Conservation (phyloP, 2,797 vertebrate species). For the Echiichthys vipera region DNA sequence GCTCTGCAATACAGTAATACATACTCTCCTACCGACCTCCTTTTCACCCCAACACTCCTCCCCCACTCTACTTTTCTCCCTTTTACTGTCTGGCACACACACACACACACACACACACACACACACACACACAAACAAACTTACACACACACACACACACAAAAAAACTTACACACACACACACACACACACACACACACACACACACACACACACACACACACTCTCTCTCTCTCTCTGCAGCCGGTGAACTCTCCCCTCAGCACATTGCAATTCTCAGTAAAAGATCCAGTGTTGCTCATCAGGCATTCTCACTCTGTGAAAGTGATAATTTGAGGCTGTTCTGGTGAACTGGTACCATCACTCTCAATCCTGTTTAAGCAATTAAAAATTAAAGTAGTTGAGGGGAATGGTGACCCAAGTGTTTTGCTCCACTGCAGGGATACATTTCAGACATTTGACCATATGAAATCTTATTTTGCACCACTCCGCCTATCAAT, state of each 20-base stretch:
- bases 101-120: too few species aligned
- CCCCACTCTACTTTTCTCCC: not conserved
- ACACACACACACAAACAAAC: not conserved
- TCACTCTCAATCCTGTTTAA: slow-evolving; percentile 24
- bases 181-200: not conserved
- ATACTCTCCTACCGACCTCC: slow-evolving; percentile 25
- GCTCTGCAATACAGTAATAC: slow-evolving; percentile 23
- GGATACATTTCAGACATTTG: slow-evolving; percentile 53
- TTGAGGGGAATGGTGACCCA: not conserved
- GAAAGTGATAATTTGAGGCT: slow-evolving; percentile 42
- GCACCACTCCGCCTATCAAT: slow-evolving; percentile 49
- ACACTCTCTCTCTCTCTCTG: not conserved
- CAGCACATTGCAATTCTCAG: not conserved
- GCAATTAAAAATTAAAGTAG: slow-evolving; percentile 51
- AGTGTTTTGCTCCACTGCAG: slow-evolving; percentile 24
- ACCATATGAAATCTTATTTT: slow-evolving; percentile 42
- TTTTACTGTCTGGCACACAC: too few species aligned
- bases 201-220: not conserved
- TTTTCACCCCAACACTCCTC: slow-evolving; percentile 26
- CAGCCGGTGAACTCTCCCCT: not conserved
- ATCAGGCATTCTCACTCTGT: slow-evolving; percentile 4
- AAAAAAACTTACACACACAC: not conserved
- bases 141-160: not conserved
- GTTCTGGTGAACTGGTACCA: not conserved
- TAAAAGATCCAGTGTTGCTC: slow-evolving; percentile 12